These are phyloP conservation scores for Orthonychiurus folsomi DNA, from an alignment of 2,888 invertebrate genomes.

Conservation along the genomic window DNA sequence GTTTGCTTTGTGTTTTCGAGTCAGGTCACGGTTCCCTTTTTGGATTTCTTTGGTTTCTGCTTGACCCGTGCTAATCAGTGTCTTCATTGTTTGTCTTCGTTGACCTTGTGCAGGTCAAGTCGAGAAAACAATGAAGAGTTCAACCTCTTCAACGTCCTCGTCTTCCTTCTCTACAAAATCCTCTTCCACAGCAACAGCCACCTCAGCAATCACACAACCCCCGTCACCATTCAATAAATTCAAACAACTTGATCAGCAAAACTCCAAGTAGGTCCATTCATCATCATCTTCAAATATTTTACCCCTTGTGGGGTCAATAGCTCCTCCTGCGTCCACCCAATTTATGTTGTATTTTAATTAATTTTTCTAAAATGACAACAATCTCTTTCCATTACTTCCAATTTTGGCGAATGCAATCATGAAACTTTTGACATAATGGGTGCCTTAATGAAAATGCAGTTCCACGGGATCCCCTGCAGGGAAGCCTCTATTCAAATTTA, in stretches of 20 bases:
- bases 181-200: conserved; percentile 12
- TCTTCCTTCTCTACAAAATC: conserved; percentile 12
- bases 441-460: not conserved
- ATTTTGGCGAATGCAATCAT: no score
- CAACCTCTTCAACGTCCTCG: conserved; percentile 20
- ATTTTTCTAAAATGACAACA: no score
- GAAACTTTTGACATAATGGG: not conserved
- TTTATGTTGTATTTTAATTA: no score
- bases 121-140: not conserved
- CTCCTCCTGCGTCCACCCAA: no score
- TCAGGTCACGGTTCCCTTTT: no score
- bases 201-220: not conserved
- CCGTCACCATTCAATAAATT: conserved; percentile 79
- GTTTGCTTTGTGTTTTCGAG: no score
- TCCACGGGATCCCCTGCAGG: conserved; percentile 44
- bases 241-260: conserved; percentile 71
- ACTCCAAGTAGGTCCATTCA: conserved; percentile 21
- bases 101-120: not conserved
- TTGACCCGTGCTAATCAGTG: no score
- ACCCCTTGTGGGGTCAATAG: no score
- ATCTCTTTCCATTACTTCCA: no score
- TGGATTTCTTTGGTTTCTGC: not conserved
- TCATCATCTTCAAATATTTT: no score
- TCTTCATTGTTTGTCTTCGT: not conserved
- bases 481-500: conserved; percentile 79